phyloP scores from a whole-genome alignment of 2,888 invertebrate species.

The Tryphoninae sp. region DNA sequence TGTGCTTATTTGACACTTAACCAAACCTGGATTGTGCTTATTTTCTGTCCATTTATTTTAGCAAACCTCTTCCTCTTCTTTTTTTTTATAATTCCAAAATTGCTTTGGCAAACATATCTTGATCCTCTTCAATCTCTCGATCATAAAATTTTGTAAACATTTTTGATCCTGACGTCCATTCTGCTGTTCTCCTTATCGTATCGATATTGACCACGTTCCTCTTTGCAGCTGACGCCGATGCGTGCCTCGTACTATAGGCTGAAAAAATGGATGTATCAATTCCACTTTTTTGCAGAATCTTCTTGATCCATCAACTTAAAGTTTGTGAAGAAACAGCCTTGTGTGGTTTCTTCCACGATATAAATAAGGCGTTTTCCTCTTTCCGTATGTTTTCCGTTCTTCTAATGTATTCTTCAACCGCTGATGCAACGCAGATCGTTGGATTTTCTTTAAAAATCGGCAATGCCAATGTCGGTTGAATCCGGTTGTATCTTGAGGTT shows the following conservation, averaged over 20 bases:
- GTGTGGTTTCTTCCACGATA: slow-evolving; percentile 30
- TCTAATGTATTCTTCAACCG: slow-evolving; percentile 8
- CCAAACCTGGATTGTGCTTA: no score
- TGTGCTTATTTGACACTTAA: no score
- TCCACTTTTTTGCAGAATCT: slow-evolving; percentile 27
- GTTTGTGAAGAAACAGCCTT: slow-evolving; percentile 43
- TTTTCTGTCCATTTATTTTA: no score
- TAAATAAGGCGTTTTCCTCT: slow-evolving; percentile 7
- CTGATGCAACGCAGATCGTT: slow-evolving; percentile 45
- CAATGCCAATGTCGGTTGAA: slow-evolving; percentile 48
- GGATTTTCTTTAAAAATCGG: slow-evolving; percentile 37
- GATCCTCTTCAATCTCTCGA: not conserved
- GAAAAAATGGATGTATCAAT: slow-evolving; percentile 50
- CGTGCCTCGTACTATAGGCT: slow-evolving; percentile 55
- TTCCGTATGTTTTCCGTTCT: slow-evolving; percentile 33
- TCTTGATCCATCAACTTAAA: slow-evolving; percentile 56
- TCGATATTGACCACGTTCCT: slow-evolving; percentile 32
- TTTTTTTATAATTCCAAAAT: no score
- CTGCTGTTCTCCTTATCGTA: slow-evolving; percentile 30
- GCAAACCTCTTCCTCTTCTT: not conserved
- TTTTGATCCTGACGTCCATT: slow-evolving; percentile 32
- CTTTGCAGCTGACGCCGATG: slow-evolving; percentile 41
- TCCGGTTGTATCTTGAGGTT: slow-evolving; percentile 1
- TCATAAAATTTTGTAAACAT: slow-evolving; percentile 53
- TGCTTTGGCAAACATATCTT: not conserved